Evolutionary conservation across 2,888 invertebrate species (phyloP), one percentile per base, ranked within the genome.

Genomic region (Frankliniella intonsa): DNA sequence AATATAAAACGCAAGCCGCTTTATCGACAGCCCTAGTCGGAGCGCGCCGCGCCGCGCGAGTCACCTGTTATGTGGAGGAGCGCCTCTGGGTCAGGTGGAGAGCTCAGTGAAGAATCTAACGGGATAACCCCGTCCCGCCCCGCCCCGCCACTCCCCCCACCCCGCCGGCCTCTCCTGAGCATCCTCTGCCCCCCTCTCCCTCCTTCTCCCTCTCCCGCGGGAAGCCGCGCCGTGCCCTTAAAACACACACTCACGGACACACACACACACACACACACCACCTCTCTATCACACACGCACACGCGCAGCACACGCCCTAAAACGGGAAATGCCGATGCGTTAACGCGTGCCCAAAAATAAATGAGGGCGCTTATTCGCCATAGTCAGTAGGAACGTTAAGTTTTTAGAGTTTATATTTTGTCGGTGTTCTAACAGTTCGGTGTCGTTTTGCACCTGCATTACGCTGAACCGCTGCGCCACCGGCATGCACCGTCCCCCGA

Each of bases 51-150:
- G 51, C 55, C 69, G 22, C 69, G 25, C 22, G 69, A 76, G 69
- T 76, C 69, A 76, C 69, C 69, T 76, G 69, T 76, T 76, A 76
- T 76, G 69, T 76, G 69, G 69, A 76, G 69, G 69, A 76, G 62
- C 62, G 62, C 62, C 62, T 62, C 62, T 76, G 69, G 69, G 69
- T 76, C 69, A 76, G 69, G 69, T 76, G 69, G 69, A 76, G 69
- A n/a, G 25, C 69, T n/a, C 69, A 10, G 69, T 76, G 69, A 76
- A 25, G 69, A 76, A 76, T 76, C 69, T 76, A 76, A 76, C 69
- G 69, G 69, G 69, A 76, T 76, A 25, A 76, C 25, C 12, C 69
- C 25, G 22, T 22, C 69, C 25, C 69, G 22, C 69, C 69, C 25
- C 69, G 22, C 25, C 69, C 38, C 14, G 19, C 62, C 62, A 1